Evolutionary conservation across 1,140 invertebrate species (phyloP), one percentile per base, ranked within the genome.

Genomic region (Proctacanthus coquilletti): DNA sequence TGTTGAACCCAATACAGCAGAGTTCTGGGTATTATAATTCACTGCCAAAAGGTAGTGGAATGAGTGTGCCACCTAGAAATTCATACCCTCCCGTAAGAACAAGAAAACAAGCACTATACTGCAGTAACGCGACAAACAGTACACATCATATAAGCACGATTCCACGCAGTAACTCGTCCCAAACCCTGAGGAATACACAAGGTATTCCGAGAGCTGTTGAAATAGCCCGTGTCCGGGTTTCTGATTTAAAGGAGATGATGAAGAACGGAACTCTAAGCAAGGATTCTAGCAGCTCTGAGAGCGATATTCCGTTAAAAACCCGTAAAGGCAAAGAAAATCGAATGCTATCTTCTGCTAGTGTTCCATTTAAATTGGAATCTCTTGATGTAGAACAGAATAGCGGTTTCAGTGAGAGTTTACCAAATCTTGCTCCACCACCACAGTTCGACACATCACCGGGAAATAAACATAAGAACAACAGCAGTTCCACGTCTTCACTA

Each of bases 401-500:
- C 5, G 53, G 53, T 2, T 56, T 56, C 36, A 71, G 71, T 8
- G 73, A 74, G 56, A 74, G 72, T 11, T 51, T 75, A 43, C 73
- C 73, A 3, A 74, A 74, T 54, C 54, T 75, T 49, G 70, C 66
- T 23, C 70, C 69, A 34, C 65, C 70, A 8, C 63, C 70, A 5
- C 65, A 55, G 40, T 57, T 58, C 29, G 50, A 51, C 23, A 51
- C 50, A 21, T 38, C 33, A 14, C 52, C 47, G 10, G 34, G 34
- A 6, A 42, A 44, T 35, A 33, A 11, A 18, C 42, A 33, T 33
- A 42, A 29, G 10, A 3, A 20, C n/a, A 37, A 5, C 31, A 65
- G 63, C 46, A 72, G 68, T 43, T 75, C 74, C 13, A 77, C 76
- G 0, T 78, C 75, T 3, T 80, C 77, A 38, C 61, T 79, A 18